Evolutionary conservation across 2,113 vertebrate genomes (phyloP), one percentile per base, ranked within the genome.

Genomic region (Suncus etruscus): DNA sequence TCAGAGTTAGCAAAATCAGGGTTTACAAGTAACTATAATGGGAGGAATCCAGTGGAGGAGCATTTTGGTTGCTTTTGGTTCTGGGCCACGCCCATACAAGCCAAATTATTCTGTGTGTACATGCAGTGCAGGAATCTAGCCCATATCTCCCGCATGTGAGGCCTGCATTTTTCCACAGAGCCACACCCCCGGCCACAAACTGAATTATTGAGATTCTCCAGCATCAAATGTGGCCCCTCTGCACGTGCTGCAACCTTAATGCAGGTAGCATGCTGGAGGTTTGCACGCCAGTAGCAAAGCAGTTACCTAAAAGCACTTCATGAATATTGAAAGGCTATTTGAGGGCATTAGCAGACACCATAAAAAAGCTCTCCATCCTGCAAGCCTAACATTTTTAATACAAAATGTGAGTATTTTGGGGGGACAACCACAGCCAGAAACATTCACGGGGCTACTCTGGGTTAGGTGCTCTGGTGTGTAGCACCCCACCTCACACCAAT

Each of bases 301-400:
- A 61, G 65, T 50, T 74, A 93, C 65, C 84, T 84, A 75, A 92
- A 84, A 95, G 89, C 82, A 91, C 47, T 74, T 83, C 11, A 80
- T 63, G n/a, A 94, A 86, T 87, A 95, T 29, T 90, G 25, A 85
- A 95, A 72, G 61, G 54, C 10, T 48, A 14, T 8, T 24, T 10
- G 76, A 29, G 15, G 80, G 14, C 2, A 79, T 69, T 88, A 58
- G 39, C 86, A 88, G 29, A 32, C 32, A 85, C 45, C 51, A 77
- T 61, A 45, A 0, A 75, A 87, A 8, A 50, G 77, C 69, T 86
- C 66, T 88, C n/a, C 39, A 45, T 27, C 39, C 50, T 65, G 31
- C 9, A n/a, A 15, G 12, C n/a, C 47, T 89, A 82, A n/a, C 74
- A 66, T 27, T 75, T 80, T 80, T 79, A 73, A 2, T 29, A 72